Conservation (phyloP, 2,113 vertebrate species). For the Poecilia latipinna region DNA sequence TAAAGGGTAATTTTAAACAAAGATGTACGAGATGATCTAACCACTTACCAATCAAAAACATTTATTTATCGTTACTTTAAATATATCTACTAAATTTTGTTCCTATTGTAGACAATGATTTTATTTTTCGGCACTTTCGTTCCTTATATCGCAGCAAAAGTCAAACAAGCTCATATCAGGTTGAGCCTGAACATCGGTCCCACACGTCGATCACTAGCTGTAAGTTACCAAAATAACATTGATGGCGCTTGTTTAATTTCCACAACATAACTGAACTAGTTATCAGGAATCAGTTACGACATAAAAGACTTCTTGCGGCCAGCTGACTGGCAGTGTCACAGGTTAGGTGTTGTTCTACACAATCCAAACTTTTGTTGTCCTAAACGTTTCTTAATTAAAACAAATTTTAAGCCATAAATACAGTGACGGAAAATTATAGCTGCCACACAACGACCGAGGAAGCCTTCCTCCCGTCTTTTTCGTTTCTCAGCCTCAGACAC, state of each 20-base stretch:
- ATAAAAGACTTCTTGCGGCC: not conserved
- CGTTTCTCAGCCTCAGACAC: slow-evolving; percentile 24
- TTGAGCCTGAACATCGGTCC: no score
- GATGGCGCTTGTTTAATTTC: not conserved
- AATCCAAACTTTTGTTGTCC: not conserved
- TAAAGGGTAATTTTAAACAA: no score
- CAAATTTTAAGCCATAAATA: not conserved
- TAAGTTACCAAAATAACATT: not conserved
- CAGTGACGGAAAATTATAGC: slow-evolving; percentile 16
- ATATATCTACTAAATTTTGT: not conserved
- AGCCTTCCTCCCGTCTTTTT: not conserved
- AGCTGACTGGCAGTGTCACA: not conserved
- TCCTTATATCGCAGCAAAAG: not conserved
- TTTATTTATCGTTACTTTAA: not conserved
- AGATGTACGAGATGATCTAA: no score
- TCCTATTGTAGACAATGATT: no score
- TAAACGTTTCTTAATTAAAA: not conserved
- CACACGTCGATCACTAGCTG: not conserved
- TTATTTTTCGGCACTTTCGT: not conserved
- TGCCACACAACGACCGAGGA: not conserved
- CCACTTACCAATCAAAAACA: not conserved
- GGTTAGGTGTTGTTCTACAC: no score
- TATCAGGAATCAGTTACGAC: no score
- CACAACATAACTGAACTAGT: not conserved
- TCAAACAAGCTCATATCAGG: not conserved